Conservation (phyloP, 1,140 invertebrate species). For the Drosophila mauritiana region DNA sequence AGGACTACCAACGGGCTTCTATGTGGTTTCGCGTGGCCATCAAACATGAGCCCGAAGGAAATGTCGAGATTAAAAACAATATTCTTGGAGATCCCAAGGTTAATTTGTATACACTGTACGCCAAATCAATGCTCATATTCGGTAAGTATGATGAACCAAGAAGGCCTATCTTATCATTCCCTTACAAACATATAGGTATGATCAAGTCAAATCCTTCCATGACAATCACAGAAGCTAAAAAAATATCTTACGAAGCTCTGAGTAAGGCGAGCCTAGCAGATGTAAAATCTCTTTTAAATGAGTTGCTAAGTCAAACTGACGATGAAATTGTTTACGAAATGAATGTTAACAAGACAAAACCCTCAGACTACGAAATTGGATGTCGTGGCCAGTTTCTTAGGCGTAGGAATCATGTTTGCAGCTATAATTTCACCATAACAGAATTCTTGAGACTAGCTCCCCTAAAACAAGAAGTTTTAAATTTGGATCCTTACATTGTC, state of each 20-base stretch:
- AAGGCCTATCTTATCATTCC: background rate
- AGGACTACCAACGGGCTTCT: slow-evolving; percentile 29
- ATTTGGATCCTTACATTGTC: slow-evolving; percentile 92
- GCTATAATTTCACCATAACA: slow-evolving; percentile 89
- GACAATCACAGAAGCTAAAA: background rate
- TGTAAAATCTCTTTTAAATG: background rate
- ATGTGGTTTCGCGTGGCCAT: slow-evolving; percentile 47
- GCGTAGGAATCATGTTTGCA: slow-evolving; percentile 88
- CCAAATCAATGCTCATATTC: slow-evolving; percentile 15
- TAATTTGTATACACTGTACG: slow-evolving; percentile 10
- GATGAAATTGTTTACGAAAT: slow-evolving; percentile 21
- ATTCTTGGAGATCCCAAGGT: slow-evolving; percentile 13
- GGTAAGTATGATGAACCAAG: background rate
- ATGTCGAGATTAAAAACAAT: background rate
- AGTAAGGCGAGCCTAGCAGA: background rate
- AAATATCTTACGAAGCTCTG: background rate
- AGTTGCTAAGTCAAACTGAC: slow-evolving; percentile 14
- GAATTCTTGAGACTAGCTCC: slow-evolving; percentile 93
- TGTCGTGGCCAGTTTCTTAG: slow-evolving; percentile 93
- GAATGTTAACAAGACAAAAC: background rate
- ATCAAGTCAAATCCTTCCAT: background rate
- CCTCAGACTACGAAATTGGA: slow-evolving; percentile 89
- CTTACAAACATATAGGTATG: background rate
- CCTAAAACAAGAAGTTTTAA: slow-evolving; percentile 95
- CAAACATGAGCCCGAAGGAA: slow-evolving; percentile 5